phyloP scores from a whole-genome alignment of 2,888 invertebrate species.

The Alcis repandata region DNA sequence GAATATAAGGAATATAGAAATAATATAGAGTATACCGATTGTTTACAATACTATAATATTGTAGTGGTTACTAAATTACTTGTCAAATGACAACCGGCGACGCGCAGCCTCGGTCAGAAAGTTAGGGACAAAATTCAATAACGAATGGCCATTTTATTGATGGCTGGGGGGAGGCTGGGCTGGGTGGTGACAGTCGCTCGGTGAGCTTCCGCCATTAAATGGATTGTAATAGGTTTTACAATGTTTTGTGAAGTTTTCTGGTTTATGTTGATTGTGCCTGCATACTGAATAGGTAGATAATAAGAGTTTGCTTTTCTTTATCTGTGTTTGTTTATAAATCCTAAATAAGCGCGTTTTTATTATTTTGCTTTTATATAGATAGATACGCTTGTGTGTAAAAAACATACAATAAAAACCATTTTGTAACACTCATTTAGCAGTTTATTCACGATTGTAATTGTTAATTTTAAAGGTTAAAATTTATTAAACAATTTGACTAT shows the following conservation, averaged over 20 bases:
- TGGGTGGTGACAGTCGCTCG: conserved; percentile 81
- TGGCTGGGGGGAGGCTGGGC: conserved; percentile 84
- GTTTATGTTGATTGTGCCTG: conserved; percentile 64
- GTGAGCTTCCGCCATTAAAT: conserved; percentile 83
- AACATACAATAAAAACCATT: no score
- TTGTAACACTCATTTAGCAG: no score
- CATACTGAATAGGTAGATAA: conserved; percentile 28
- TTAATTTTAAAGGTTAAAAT: no score
- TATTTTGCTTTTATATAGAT: neutral
- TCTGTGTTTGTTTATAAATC: conserved; percentile 24
- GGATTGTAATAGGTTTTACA: conserved; percentile 64
- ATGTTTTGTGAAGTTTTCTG: conserved; percentile 63
- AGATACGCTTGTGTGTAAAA: neutral
- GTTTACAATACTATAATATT: conserved; percentile 76
- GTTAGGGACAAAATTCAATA: conserved; percentile 85
- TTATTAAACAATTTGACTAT: no score
- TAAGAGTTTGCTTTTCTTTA: conserved; percentile 23
- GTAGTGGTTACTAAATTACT: conserved; percentile 76
- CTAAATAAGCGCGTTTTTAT: conserved; percentile 18
- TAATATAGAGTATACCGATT: conserved; percentile 64
- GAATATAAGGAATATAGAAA: conserved; percentile 60
- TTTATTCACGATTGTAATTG: no score
- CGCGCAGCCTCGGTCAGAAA: conserved; percentile 80
- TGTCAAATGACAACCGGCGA: conserved; percentile 80
- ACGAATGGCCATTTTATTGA: conserved; percentile 87